Conservation (phyloP, 2,888 invertebrate species). For the Dascillus cervinus region DNA sequence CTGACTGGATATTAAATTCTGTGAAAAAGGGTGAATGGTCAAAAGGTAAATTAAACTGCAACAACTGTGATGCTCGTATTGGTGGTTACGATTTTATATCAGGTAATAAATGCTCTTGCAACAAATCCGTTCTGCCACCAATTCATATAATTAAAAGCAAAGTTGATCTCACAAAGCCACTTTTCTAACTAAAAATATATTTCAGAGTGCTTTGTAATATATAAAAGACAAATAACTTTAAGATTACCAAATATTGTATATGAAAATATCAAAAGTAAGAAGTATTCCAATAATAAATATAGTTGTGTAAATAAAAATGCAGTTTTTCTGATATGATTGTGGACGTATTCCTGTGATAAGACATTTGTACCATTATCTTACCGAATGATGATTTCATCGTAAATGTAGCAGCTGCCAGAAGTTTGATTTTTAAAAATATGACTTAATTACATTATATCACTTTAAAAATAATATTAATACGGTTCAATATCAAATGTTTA, state of each 20-base stretch:
- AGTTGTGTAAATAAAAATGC: too few relatives aligned
- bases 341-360: too few relatives aligned
- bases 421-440: too few relatives aligned
- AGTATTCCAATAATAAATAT: too few relatives aligned
- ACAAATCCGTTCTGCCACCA: constrained; percentile 47
- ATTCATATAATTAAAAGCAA: constrained; percentile 57
- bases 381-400: too few relatives aligned
- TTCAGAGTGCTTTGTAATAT: neutral
- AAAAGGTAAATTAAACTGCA: constrained; percentile 60
- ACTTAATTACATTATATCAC: too few relatives aligned
- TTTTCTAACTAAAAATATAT: neutral
- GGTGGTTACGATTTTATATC: constrained; percentile 62
- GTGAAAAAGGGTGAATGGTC: constrained; percentile 54
- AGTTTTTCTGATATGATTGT: too few relatives aligned
- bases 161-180: constrained; percentile 44
- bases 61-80: constrained; percentile 51
- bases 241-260: too few relatives aligned
- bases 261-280: too few relatives aligned
- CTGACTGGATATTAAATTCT: constrained; percentile 48
- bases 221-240: neutral
- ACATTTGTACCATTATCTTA: too few relatives aligned
- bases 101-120: constrained; percentile 56
- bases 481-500: constrained; percentile 4
- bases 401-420: too few relatives aligned
- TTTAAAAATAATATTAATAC: constrained; percentile 4